Conservation (phyloP, 2,113 vertebrate genomes). For the Pandion haliaetus region DNA sequence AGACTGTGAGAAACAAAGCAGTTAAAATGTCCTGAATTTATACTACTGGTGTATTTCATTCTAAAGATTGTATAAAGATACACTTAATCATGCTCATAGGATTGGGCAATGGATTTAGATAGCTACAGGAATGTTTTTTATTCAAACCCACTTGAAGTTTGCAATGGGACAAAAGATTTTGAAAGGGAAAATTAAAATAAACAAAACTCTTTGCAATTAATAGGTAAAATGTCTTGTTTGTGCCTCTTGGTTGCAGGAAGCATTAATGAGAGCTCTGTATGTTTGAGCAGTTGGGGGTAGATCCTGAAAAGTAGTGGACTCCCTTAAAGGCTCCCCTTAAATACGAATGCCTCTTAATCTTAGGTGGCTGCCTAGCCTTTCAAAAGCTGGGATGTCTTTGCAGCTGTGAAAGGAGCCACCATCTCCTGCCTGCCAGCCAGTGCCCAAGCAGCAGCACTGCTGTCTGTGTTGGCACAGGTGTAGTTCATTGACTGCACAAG, state of each 20-base stretch:
- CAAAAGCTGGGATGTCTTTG: neutral
- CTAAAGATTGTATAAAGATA: neutral
- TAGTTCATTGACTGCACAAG: neutral
- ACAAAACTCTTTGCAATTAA: neutral
- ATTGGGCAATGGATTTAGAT: neutral
- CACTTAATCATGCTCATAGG: neutral
- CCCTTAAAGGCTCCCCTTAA: neutral
- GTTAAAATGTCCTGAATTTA: conserved; percentile 28
- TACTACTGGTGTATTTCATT: neutral
- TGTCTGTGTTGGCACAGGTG: neutral
- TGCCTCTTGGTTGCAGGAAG: neutral
- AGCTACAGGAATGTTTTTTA: neutral
- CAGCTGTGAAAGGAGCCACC: neutral
- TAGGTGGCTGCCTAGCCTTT: neutral
- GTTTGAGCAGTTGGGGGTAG: neutral
- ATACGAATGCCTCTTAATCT: neutral
- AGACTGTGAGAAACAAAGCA: conserved; percentile 12
- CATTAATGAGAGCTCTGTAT: neutral
- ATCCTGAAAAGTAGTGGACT: neutral
- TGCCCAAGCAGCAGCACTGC: neutral
- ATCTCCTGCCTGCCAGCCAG: neutral
- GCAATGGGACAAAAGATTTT: neutral
- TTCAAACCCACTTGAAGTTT: neutral
- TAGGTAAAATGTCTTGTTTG: neutral
- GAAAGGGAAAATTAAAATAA: neutral